Base-by-base conservation (phyloP, 2,113 vertebrate species). In the Lota lota region DNA sequence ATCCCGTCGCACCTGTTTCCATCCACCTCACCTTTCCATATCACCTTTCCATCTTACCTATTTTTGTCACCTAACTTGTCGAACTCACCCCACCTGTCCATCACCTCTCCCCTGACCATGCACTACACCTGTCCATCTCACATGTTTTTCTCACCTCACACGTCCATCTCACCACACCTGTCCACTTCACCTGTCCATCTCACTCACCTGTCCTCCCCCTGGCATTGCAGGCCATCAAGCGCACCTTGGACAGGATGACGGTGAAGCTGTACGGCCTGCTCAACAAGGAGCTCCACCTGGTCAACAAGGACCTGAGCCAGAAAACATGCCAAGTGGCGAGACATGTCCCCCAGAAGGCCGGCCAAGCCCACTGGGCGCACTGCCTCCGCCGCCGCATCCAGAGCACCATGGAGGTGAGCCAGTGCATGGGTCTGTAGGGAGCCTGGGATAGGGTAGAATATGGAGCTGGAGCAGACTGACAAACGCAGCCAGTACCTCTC, bases 181-280 rank as follows among this genome's bases (percentile, higher is more conserved):
- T 47, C 40, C 40, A 47, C 40, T 14, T 47, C 40, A 14, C 40
- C 12, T 47, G 40, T 47, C 40, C 40, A 47, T 14, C 40, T 8
- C 40, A 21, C 58, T 21, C 40, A 47, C 40, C 40, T 56, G 19
- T 68, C 60, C 50, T 59, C 16, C 56, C 8, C 4, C 6, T 0
- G 8, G 4, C 17, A 12, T 57, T 20, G n/a, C 68, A 96, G 95
- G 86, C 90, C 47, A 93, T 96, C 72, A 94, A 83, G 66, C 76
- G 78, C 16, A 92, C 90, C 1, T 90, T 88, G 0, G 93, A 95
- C 40, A 92, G 91, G 75, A 94, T 93, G 75, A 82, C 80, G 0
- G 91, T 93, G 22, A 89, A 92, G 16, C 87, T 96, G n/a, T 93
- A 91, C 60, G 81, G 72, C 73, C 68, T 95, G 16, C 92, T 95